phyloP scores from a whole-genome alignment of 2,797 vertebrate genomes.

The Sardinella longiceps region DNA sequence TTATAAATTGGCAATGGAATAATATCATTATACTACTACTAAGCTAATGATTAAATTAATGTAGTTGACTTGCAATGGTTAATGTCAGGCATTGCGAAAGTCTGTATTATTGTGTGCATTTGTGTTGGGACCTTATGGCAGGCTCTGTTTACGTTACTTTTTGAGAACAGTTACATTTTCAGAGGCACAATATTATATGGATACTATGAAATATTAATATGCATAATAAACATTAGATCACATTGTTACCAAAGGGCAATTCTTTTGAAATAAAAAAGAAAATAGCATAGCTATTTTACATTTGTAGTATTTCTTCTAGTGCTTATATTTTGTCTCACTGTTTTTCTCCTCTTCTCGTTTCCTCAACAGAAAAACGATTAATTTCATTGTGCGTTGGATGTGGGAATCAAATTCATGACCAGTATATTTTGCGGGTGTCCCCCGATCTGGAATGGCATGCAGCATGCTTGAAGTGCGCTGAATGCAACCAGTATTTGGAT shows the following conservation, averaged over 20 bases:
- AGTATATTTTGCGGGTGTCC: conserved; percentile 94
- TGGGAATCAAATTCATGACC: conserved; percentile 96
- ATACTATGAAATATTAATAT: neutral
- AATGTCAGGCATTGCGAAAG: neutral
- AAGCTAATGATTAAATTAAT: neutral
- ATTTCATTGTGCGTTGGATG: conserved; percentile 96
- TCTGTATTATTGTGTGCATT: neutral
- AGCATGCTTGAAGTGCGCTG: conserved; percentile 93
- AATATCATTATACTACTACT: neutral
- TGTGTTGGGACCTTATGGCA: neutral
- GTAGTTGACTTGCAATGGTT: neutral
- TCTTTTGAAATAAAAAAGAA: neutral
- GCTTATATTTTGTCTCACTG: neutral
- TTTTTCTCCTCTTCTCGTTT: conserved; percentile 5
- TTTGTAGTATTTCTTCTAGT: neutral
- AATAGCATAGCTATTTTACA: neutral
- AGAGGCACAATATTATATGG: neutral
- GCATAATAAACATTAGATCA: neutral
- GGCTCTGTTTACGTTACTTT: neutral
- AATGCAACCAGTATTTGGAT: conserved; percentile 96
- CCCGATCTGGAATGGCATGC: conserved; percentile 98
- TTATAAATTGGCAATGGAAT: neutral
- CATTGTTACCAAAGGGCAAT: neutral
- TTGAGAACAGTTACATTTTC: neutral
- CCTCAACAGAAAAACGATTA: conserved; percentile 87